phyloP scores from a whole-genome alignment of 2,797 vertebrate genomes.

The Hemitrygon akajei region DNA sequence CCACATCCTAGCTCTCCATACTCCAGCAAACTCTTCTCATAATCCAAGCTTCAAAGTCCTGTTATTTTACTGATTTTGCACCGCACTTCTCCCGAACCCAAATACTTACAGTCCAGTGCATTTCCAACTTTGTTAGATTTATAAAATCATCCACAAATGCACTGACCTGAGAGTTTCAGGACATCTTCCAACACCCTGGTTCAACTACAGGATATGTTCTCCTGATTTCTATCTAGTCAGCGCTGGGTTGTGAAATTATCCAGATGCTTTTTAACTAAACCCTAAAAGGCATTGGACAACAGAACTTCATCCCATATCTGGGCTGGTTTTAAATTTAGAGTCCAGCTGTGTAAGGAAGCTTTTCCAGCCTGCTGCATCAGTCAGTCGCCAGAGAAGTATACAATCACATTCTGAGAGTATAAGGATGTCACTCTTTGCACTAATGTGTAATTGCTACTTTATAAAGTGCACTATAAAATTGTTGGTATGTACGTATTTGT shows the following conservation, averaged over 20 bases:
- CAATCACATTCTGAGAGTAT: background rate
- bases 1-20: background rate
- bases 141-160: too few species aligned
- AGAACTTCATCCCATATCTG: background rate
- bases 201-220: background rate
- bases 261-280: background rate
- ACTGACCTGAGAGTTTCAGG: background rate
- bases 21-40: background rate
- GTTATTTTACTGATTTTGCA: background rate
- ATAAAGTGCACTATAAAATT: background rate
- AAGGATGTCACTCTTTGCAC: background rate
- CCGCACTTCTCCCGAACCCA: background rate
- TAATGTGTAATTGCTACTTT: background rate
- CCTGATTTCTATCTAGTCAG: background rate
- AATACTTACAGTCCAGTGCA: background rate
- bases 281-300: background rate
- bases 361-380: background rate
- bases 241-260: background rate
- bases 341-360: background rate
- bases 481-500: background rate
- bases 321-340: background rate
- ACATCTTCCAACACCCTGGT: background rate
- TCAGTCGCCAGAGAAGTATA: background rate
- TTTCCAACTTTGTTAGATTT: background rate
- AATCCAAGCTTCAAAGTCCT: background rate